These are phyloP conservation scores for Vanessa tameamea DNA, from an alignment of 1,140 invertebrate genomes.

Conservation along the genomic window DNA sequence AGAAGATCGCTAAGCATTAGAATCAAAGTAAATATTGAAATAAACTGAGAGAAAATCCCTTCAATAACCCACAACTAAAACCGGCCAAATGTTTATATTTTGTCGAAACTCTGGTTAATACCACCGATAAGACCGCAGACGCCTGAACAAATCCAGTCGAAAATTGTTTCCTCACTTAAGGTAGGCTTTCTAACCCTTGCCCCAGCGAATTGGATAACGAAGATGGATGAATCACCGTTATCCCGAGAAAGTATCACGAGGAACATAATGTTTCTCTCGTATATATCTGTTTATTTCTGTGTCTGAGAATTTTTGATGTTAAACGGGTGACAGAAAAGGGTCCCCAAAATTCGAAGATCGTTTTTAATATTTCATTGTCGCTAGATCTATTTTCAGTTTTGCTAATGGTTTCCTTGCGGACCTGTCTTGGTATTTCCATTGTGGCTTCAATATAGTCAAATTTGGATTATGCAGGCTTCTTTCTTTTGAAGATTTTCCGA, in stretches of 20 bases:
- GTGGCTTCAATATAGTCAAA: too few relatives aligned
- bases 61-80: neutral
- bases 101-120: slow-evolving; percentile 26
- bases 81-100: slow-evolving; percentile 12
- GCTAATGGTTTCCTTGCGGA: neutral
- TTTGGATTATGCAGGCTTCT: too few relatives aligned
- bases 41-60: neutral
- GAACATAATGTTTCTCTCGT: slow-evolving; percentile 41
- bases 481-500: too few relatives aligned
- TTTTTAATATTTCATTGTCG: slow-evolving; percentile 33
- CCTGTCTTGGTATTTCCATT: too few relatives aligned
- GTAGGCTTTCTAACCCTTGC: slow-evolving; percentile 52
- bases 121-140: slow-evolving; percentile 38
- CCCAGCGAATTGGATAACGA: slow-evolving; percentile 49
- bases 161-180: slow-evolving; percentile 58
- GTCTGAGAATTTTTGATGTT: slow-evolving; percentile 32
- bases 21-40: too few relatives aligned
- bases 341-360: slow-evolving; percentile 34
- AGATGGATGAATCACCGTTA: slow-evolving; percentile 53
- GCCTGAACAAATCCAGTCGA: slow-evolving; percentile 47
- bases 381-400: neutral
- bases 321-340: slow-evolving; percentile 31
- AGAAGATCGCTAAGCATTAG: too few relatives aligned
- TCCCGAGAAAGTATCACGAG: slow-evolving; percentile 40
- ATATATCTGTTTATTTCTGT: slow-evolving; percentile 42